phyloP scores from a whole-genome alignment of 92 coral and sea anemone genomes.

The Blastomussa wellsi region DNA sequence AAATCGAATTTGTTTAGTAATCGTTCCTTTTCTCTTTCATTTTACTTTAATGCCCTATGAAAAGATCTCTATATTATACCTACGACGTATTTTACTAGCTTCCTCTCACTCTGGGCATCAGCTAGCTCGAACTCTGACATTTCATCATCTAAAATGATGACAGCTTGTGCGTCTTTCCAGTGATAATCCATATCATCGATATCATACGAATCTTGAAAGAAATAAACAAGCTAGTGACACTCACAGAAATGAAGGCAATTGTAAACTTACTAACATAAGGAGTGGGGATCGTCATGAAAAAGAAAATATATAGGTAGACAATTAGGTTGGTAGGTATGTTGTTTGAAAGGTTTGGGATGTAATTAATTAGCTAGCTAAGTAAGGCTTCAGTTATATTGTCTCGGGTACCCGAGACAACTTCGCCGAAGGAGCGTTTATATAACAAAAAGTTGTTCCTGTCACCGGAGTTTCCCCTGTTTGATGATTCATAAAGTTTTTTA shows the following conservation, averaged over 20 bases:
- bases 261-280: neutral
- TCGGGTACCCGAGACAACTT: no score
- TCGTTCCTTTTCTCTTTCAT: no score
- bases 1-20: no score
- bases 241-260: neutral
- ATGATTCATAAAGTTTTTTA: no score
- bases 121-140: slow-evolving; percentile 93
- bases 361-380: neutral
- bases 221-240: neutral
- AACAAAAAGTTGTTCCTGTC: no score
- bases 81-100: slow-evolving; percentile 78
- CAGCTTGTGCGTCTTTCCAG: slow-evolving; percentile 72
- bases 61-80: slow-evolving; percentile 39
- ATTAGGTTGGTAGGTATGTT: neutral
- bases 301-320: neutral
- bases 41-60: no score
- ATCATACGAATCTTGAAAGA: slow-evolving; percentile 81
- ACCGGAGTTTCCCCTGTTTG: no score
- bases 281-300: no score
- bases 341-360: neutral
- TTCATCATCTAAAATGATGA: slow-evolving; percentile 84
- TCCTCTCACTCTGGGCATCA: slow-evolving; percentile 70
- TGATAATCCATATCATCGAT: slow-evolving; percentile 79
- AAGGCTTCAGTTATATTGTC: no score
- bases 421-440: no score